These are phyloP conservation scores for Protosalanx chinensis DNA, from an alignment of 2,797 vertebrate species.

Conservation along the genomic window DNA sequence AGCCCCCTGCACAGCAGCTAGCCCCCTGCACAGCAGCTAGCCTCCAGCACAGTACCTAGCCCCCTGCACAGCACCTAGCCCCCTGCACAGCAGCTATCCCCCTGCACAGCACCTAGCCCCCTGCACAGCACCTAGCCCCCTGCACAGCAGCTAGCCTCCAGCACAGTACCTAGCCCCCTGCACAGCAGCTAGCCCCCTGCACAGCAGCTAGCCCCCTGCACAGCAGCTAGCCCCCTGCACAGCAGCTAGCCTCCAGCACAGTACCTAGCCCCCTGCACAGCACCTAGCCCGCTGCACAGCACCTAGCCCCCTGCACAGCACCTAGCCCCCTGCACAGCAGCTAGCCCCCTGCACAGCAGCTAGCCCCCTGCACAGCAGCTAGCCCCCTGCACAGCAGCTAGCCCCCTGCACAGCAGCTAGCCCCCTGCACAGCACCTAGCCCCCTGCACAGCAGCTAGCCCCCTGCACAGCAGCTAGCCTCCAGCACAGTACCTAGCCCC, in stretches of 20 bases:
- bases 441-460: conserved; percentile 40
- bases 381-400: conserved; percentile 35
- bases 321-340: conserved; percentile 51
- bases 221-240: conserved; percentile 48
- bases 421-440: too few relatives aligned
- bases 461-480: conserved; percentile 38
- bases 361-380: conserved; percentile 53
- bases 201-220: conserved; percentile 41
- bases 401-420: conserved; percentile 56
- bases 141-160: too few relatives aligned
- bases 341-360: conserved; percentile 28
- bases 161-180: conserved; percentile 40
- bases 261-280: conserved; percentile 39
- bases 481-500: conserved; percentile 50
- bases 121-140: too few relatives aligned
- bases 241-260: conserved; percentile 36
- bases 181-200: conserved; percentile 40
- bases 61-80: too few relatives aligned
- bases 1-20: conserved; percentile 57
- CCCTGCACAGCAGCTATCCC: too few relatives aligned
- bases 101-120: too few relatives aligned
- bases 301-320: conserved; percentile 29
- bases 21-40: too few relatives aligned
- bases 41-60: conserved; percentile 56
- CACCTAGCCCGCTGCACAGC: conserved; percentile 44